Base-by-base conservation (phyloP, 2,113 vertebrate species). In the Bubo blakistoni region DNA sequence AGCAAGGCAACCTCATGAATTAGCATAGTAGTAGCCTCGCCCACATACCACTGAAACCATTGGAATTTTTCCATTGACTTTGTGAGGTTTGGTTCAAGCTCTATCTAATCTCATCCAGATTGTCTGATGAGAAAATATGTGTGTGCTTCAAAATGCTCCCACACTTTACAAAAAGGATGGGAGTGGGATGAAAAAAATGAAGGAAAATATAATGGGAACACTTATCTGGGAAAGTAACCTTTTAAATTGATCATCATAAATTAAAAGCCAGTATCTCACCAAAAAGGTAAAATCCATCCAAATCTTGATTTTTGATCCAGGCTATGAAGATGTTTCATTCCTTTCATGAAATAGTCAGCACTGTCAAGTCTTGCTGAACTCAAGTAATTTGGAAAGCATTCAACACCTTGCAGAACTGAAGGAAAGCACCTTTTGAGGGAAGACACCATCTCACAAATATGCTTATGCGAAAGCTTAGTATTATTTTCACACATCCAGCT, bases 11-110 rank as follows among this genome's bases (percentile, higher is more conserved):
- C 34, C 24, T 87, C 16, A 63, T 51, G 16, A 86, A 89, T 52
- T 81, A 71, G 16, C 1, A 1, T 30, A 80, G 30, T 32, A 67
- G 63, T n/a, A 86, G 46, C 63, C 88, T 94, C 49, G 78, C 51
- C n/a, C 55, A 86, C 94, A 92, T 81, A 74, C 86, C 86, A 58
- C 27, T 70, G 54, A 90, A 97, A 88, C 40, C 38, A 88, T 21
- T 80, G 71, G 67, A 63, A 79, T 77, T 65, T 88, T 95, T 90
- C 62, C 55, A 88, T 38, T 44, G 71, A 66, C 46, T 58, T 86
- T 49, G 13, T 86, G 71, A 80, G 40, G 34, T 67, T 89, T 90
- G 26, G 9, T 74, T 89, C 52, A 80, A 34, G 55, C 12, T 76
- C 14, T 73, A 26, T 51, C 36, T 32, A 80, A 82, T 70, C 42